Percentiles rank a stretch among this genome's conserved stretches.
Conservation (phyloP, 2,888 invertebrate genomes). For the Tromatobia lineatoria region DNA sequence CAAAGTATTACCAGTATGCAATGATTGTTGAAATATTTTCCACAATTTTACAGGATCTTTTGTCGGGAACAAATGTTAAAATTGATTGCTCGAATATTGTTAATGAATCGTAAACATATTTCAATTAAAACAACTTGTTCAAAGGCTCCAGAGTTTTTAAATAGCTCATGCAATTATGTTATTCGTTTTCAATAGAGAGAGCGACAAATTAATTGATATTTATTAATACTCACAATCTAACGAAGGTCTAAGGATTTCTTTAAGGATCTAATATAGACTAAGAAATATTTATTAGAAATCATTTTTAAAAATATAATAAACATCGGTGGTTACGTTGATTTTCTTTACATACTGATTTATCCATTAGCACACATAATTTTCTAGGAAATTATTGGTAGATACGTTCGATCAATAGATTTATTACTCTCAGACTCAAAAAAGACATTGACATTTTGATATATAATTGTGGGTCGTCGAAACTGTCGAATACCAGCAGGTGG, state of each 20-base stretch:
- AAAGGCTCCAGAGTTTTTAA: background rate
- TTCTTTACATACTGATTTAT: background rate
- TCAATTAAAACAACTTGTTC: background rate
- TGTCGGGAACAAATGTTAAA: background rate
- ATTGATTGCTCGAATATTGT: background rate
- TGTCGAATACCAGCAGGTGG: constrained; percentile 28
- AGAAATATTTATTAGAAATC: background rate
- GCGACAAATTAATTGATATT: background rate
- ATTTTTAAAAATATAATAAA: background rate
- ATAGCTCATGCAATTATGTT: background rate
- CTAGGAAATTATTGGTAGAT: constrained; percentile 21
- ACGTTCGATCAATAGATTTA: constrained; percentile 40
- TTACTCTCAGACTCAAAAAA: background rate
- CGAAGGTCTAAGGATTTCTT: background rate
- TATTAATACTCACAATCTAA: background rate
- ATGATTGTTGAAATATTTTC: too few species aligned
- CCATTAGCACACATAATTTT: constrained; percentile 19
- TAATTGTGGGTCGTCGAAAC: constrained; percentile 50
- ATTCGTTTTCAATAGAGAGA: background rate
- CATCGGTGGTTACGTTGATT: background rate
- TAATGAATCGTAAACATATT: background rate
- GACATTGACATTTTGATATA: constrained; percentile 35
- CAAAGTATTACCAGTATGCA: too few species aligned
- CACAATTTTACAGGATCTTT: background rate
- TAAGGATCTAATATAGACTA: background rate